Evolutionary conservation across 2,797 vertebrate species (phyloP), one percentile per base, ranked within the genome.

Genomic region (Rachycentron canadum): DNA sequence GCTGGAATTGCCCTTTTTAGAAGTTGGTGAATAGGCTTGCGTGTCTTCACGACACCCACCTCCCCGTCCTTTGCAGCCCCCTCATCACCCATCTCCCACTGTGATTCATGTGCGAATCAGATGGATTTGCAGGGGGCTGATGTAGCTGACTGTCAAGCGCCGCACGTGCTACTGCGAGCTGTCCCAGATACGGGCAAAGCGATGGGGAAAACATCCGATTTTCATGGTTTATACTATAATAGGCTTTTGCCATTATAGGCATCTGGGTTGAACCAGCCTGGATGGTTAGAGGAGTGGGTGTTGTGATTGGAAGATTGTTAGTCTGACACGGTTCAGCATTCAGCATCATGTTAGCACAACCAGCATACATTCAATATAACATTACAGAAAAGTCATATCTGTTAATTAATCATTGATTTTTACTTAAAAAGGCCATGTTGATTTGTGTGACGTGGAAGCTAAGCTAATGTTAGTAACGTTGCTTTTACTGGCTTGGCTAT

Each of bases 41-140:
- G 26, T n/a, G 19, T 69, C 41, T 52, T 43, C 23, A 16, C 26
- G 47, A 34, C 83, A 16, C 57, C 76, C 72, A 69, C 65, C 69
- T 61, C 57, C 65, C 60, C 8, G 5, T 57, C 32, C 40, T n/a
- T 50, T 0, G n/a, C 55, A 50, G 56, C 59, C 58, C 73, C 66
- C 49, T 21, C 62, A 10, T 16, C 75, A 28, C 38, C 56, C 63
- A 41, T 58, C 79, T 78, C 69, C 66, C 57, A 30, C 78, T 41
- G 72, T 13, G 73, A 74, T 65, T 58, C 86, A 73, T 69, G 63
- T 79, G 71, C 2, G 47, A 74, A 84, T 79, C 64, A 68, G 78
- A 85, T 76, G 82, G 83, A 82, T 85, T 83, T 87, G 50, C 62
- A 72, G 50, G 66, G 47, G 79, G 76, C 71, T 76, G 75, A 69